Base-by-base conservation (phyloP, 2,797 vertebrate species). In the Spizella passerina region DNA sequence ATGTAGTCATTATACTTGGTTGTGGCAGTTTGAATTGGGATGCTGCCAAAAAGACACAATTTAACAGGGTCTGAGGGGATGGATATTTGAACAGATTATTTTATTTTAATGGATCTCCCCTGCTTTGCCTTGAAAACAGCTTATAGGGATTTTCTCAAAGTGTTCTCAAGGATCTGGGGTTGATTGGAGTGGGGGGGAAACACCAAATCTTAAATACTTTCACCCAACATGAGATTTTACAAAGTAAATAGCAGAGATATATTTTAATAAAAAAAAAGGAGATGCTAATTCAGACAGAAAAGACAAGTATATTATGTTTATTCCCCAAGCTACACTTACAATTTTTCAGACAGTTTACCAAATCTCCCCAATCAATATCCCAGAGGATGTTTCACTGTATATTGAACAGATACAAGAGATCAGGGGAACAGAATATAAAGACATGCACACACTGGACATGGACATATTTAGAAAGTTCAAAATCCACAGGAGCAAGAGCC, bases 41-140 rank as follows among this genome's bases (percentile, higher is more conserved):
- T 69, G 56, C 44, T 90, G 81, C 82, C 71, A 93, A 80, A 86
- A 94, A 75, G n/a, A 70, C n/a, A 52, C 29, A 50, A 27, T 93
- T 93, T 88, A 83, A 59, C 46, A 66, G 38, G 38, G 50, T 91
- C 52, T 78, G 65, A 65, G 46, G 32, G 22, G 26, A 14, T 90
- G 34, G 32, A 27, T 80, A 39, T 79, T 90, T 87, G 43, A 94
- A 84, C 36, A 81, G 34, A 79, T 20, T 26, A 23, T 86, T 93
- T 83, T 86, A 65, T 49, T 89, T 95, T 71, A 87, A 94, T 84
- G 50, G 86, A 49, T 50, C 73, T 94, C 29, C 38, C 15, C 41
- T 53, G n/a, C 26, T 79, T 36, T 83, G 34, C 56, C 41, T 83
- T 86, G 43, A 63, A 70, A 87, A 75, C 29, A 72, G 22, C 23